phyloP scores from a whole-genome alignment of 2,888 invertebrate species.

The Brachyptera risi region DNA sequence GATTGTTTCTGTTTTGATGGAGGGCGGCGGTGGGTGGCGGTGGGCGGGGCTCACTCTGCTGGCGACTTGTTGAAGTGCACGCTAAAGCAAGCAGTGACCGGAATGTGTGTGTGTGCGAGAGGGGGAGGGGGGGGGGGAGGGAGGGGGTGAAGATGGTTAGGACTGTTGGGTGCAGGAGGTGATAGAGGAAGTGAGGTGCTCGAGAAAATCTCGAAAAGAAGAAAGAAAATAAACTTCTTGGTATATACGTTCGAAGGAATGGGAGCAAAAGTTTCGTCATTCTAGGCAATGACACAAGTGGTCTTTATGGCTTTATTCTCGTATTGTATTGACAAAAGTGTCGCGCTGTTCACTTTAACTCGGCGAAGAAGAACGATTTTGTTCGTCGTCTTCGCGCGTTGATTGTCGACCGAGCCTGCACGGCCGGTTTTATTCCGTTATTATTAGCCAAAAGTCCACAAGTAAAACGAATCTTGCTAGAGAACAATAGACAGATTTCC shows the following conservation, averaged over 20 bases:
- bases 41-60: constrained; percentile 22
- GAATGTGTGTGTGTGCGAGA: constrained; percentile 26
- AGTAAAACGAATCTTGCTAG: no score
- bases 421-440: no score
- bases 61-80: constrained; percentile 26
- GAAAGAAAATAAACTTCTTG: constrained; percentile 26
- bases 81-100: constrained; percentile 27
- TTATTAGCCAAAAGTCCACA: no score
- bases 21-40: constrained; percentile 27
- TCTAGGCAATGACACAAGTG: constrained; percentile 56
- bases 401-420: background rate
- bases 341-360: constrained; percentile 38
- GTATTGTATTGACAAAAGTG: constrained; percentile 53
- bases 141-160: constrained; percentile 30
- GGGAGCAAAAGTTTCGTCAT: constrained; percentile 54
- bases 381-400: background rate
- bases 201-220: constrained; percentile 13
- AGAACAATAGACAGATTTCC: no score
- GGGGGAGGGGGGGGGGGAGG: constrained; percentile 26
- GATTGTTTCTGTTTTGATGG: constrained; percentile 31
- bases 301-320: constrained; percentile 50
- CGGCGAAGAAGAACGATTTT: background rate
- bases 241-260: constrained; percentile 37
- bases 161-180: constrained; percentile 33
- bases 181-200: constrained; percentile 15